Base-by-base conservation (phyloP, 2,113 vertebrate genomes). In the Rhadina sibilatrix region DNA sequence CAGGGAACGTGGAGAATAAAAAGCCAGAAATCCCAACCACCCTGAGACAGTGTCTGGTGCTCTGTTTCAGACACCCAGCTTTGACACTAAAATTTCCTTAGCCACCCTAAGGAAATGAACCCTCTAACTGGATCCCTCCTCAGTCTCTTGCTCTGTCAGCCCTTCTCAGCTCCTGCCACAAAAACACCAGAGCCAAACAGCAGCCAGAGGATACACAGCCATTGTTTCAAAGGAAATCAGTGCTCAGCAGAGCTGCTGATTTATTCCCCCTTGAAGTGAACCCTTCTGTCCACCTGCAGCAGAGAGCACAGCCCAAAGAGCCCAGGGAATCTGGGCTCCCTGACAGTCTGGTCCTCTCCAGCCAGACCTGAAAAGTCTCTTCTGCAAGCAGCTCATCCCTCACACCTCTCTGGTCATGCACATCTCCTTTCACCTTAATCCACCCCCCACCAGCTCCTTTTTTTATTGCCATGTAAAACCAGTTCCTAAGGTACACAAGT, bases 101-200 rank as follows among this genome's bases (percentile, higher is more conserved):
- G n/a, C 60, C 60, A n/a, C 65, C 11, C 40, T 7, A 4, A 76
- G 53, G 79, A 56, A 69, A n/a, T 3, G 4, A 81, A 18, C 17
- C 59, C 72, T 50, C 20, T n/a, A 30, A 23, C 18, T 10, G 1
- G 28, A 42, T 23, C 12, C 4, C 17, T 54, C 24, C 30, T 37
- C 12, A 16, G 12, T 22, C 61, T 57, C 54, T 80, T 0, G 0
- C 50, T 64, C 69, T 10, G 2, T 21, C 28, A 76, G 44, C 11
- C 20, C 21, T 86, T 69, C 52, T 35, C 68, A 31, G 16, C 64
- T 66, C 24, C 38, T 54, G 35, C 33, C 25, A n/a, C 7, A 10
- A 82, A 81, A 61, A 18, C 40, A 61, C 28, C 69, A 53, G 49
- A 74, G 63, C 47, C 80, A 65, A 80, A 25, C 49, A 83, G 76